Evolutionary conservation across 2,888 invertebrate genomes (phyloP).

Genomic region (Leucoptera coffeella): DNA sequence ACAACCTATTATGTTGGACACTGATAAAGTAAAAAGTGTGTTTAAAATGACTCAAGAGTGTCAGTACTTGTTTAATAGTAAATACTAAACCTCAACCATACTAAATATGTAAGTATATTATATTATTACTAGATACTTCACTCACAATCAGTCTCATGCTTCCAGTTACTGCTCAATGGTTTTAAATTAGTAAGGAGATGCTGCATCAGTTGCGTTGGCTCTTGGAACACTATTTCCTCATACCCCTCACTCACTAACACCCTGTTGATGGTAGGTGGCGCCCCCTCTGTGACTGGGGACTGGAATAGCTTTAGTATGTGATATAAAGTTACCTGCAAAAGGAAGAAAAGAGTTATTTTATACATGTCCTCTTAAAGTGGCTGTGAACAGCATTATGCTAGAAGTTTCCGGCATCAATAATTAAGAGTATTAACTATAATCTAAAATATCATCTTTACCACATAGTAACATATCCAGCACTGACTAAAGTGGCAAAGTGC

Average conservation of each 20-base stretch:
- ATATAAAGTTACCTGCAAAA: slow-evolving; percentile 81
- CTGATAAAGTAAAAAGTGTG: no score
- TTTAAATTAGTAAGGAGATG: slow-evolving; percentile 74
- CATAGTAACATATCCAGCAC: no score
- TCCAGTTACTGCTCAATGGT: slow-evolving; percentile 70
- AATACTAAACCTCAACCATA: not conserved
- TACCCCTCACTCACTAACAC: slow-evolving; percentile 88
- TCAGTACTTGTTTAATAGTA: not conserved
- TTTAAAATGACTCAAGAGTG: no score
- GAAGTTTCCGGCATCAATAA: no score
- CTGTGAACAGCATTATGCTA: no score
- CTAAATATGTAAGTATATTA: not conserved
- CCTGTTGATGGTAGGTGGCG: slow-evolving; percentile 34
- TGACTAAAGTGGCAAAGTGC: no score
- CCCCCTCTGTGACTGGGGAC: slow-evolving; percentile 56
- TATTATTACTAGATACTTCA: slow-evolving; percentile 6
- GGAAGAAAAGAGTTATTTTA: no score
- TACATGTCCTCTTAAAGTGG: no score
- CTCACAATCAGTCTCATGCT: slow-evolving; percentile 87
- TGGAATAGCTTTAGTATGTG: slow-evolving; percentile 94
- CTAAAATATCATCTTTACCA: no score
- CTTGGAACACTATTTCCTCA: slow-evolving; percentile 93
- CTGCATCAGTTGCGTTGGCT: slow-evolving; percentile 86
- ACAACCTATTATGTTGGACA: no score
- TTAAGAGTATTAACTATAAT: no score